Evolutionary conservation across 2,888 invertebrate species (phyloP), one percentile per base, ranked within the genome.

Genomic region (Watsonalla binaria): DNA sequence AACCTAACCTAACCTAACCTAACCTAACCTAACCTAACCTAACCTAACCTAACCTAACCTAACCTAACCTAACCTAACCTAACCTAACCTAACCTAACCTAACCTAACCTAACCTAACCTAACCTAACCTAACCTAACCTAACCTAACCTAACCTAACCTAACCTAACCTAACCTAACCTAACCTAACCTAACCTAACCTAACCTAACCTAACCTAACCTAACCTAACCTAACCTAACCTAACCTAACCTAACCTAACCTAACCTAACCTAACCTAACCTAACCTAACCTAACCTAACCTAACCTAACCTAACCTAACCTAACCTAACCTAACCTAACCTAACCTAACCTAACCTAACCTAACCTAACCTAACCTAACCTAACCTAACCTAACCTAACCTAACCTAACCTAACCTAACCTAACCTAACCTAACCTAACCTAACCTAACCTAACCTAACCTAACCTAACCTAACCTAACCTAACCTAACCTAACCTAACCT

Each of bases 361-460:
- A 49, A 53, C 53, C 53, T 55, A 55, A 53, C 53, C 51, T 58
- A 55, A 58, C 58, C 58, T 58, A 58, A 58, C 58, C 58, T 58
- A 55, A 58, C 58, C 58, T 58, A 58, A 58, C 58, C 55, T 55
- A 55, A 58, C 58, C 58, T 58, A 58, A 58, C 58, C 58, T 55
- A 55, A 58, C 58, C 58, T 55, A 58, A 55, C 54, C 54, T 52
- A 58, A 54, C 54, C 57, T 39, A 51, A 51, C 42, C 15, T 45
- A 34, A 34, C 24, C 24, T 24, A 24, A 14, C 33, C 45, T 46
- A 55, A 24, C 24, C 24, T 24, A 24, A 24, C 24, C 24, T 24
- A 24, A 24, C 24, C 24, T 24, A 24, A 24, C 24, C 24, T 24
- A 24, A 24, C 24, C 24, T 24, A 24, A 24, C 24, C 24, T 24